Base-by-base conservation (phyloP, 2,113 vertebrate species). In the Morone saxatilis region DNA sequence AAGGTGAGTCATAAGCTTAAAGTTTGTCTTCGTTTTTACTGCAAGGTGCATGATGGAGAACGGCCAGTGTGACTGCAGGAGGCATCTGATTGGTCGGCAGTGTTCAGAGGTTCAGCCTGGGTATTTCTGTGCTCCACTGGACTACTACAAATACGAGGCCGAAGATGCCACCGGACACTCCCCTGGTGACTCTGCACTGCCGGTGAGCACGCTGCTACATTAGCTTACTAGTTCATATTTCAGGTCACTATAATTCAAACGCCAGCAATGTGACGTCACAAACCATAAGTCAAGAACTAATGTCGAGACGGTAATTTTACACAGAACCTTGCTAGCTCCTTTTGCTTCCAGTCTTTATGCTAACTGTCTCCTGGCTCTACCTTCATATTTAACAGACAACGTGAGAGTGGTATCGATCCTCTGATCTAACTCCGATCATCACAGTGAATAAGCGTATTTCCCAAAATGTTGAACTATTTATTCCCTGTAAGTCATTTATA, bases 91-190 rank as follows among this genome's bases (percentile, higher is more conserved):
- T 67, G 96, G 96, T 20, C 92, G 95, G 0, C 94, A 95, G 93
- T 98, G 96, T 25, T 93, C 95, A 7, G 96, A 97, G 1, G 96
- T 96, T 12, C 93, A 97, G 77, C 94, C 96, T 0, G 96, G 96
- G 0, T 97, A 95, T 86, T 98, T 97, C 95, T 98, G 97, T 0
- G 95, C 97, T 14, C 90, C 95, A 0, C 92, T 98, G 0, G 97
- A 97, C 87, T 95, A 94, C 88, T 96, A 96, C 84, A 96, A 91
- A 60, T 96, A 97, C 0, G 96, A 98, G 88, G 97, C 96, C 0
- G 96, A 99, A 78, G 91, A 81, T 1, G 96, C 96, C 22, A 86
- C 73, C 0, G 87, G 94, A 41, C 95, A 92, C 2, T 86, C 95
- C 1, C 95, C 96, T 0, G 40, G 70, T 11, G 94, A 97, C 65